These are phyloP conservation scores for Apis cerana DNA, from an alignment of 1,140 invertebrate genomes.

Conservation along the genomic window DNA sequence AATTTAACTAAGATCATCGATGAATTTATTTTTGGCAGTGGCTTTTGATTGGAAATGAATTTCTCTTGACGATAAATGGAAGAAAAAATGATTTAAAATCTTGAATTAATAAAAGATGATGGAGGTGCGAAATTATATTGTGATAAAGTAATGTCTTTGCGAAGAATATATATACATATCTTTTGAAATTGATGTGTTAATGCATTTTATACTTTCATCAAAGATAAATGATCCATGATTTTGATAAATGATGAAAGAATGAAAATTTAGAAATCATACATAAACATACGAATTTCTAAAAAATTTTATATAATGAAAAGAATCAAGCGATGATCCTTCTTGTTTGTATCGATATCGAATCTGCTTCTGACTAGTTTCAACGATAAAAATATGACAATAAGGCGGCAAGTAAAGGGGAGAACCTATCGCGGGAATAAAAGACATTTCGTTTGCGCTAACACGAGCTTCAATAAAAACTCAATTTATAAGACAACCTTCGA, in stretches of 20 bases:
- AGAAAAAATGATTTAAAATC: constrained; percentile 14
- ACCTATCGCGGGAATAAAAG: constrained; percentile 53
- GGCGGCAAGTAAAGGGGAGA: not conserved
- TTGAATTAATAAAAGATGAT: not conserved
- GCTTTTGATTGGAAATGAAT: not conserved
- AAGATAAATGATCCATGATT: no score
- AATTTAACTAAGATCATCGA: not conserved
- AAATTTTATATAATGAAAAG: not conserved
- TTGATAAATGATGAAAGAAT: no score
- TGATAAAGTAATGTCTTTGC: no score
- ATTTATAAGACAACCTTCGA: constrained; percentile 70
- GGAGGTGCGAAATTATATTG: not conserved
- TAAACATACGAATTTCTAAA: not conserved
- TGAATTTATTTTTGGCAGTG: not conserved
- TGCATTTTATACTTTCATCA: no score
- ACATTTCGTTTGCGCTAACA: constrained; percentile 45
- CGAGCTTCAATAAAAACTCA: constrained; percentile 58
- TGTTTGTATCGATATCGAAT: not conserved
- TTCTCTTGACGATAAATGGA: not conserved
- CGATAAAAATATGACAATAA: constrained; percentile 23
- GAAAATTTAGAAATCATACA: no score
- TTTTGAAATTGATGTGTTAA: no score
- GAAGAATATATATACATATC: no score
- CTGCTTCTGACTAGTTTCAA: constrained; percentile 5
- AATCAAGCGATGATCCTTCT: not conserved